These are phyloP conservation scores for Suncus etruscus DNA, from an alignment of 2,113 vertebrate genomes.

Conservation along the genomic window DNA sequence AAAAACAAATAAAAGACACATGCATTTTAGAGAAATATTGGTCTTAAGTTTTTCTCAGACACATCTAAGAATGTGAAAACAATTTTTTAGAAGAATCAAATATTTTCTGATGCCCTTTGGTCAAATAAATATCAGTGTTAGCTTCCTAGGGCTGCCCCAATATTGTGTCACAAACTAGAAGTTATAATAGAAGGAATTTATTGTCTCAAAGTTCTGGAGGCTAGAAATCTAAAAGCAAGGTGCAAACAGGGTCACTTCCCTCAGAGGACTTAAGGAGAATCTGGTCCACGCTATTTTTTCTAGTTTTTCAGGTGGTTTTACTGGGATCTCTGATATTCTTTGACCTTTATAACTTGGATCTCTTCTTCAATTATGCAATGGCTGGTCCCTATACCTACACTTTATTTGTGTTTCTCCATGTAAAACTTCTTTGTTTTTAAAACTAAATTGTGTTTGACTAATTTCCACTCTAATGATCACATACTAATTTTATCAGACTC, in stretches of 20 bases:
- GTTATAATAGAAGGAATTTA: background rate
- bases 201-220: background rate
- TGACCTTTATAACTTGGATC: fast-evolving
- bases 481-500: background rate
- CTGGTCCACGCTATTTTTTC: background rate
- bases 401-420: background rate
- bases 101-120: background rate
- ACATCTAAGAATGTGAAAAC: background rate
- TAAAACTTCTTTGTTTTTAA: background rate
- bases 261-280: background rate
- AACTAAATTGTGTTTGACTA: background rate
- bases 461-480: background rate
- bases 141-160: background rate
- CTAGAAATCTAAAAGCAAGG: background rate
- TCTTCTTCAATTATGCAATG: background rate
- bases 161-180: background rate
- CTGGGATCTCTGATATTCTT: background rate
- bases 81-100: background rate
- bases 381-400: fast-evolving
- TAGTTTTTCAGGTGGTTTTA: background rate
- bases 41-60: background rate
- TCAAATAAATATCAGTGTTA: background rate
- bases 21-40: background rate
- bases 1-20: background rate
- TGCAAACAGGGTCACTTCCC: background rate